Percentiles rank a stretch among this genome's conserved stretches.
Conservation (phyloP, 2,113 vertebrate species). For the Nycticorax nycticorax region DNA sequence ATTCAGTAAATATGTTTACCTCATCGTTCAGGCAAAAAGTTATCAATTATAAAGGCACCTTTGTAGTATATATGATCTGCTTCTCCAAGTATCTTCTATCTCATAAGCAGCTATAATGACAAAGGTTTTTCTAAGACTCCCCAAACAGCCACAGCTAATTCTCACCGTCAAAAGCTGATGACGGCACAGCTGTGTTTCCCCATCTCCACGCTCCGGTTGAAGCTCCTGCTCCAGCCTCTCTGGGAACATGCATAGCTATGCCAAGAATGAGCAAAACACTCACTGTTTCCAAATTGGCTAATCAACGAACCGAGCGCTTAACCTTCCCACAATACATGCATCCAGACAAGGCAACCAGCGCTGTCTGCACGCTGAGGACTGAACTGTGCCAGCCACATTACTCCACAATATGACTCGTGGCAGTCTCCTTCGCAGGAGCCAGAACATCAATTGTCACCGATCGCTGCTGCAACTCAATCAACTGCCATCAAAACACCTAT, state of each 20-base stretch:
- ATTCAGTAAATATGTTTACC: neutral
- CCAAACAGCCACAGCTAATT: neutral
- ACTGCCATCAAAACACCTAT: neutral
- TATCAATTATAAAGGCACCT: neutral
- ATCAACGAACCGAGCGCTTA: conserved; percentile 9
- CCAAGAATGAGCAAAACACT: conserved; percentile 40
- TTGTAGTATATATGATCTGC: neutral
- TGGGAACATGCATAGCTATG: conserved; percentile 9
- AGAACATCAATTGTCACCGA: neutral
- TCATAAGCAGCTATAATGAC: neutral
- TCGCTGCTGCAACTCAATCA: neutral
- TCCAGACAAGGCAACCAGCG: neutral
- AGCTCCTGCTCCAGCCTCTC: conserved; percentile 14
- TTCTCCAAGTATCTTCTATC: neutral
- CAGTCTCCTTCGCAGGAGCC: neutral
- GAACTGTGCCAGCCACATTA: neutral
- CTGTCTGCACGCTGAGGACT: neutral
- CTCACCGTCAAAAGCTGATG: neutral
- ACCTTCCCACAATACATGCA: neutral
- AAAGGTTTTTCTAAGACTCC: neutral
- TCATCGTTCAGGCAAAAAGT: neutral
- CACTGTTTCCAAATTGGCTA: conserved; percentile 60
- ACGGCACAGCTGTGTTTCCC: neutral
- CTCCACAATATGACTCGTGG: neutral
- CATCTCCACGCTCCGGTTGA: neutral